phyloP scores from a whole-genome alignment of 2,888 invertebrate genomes.

The Orchestes rusci region DNA sequence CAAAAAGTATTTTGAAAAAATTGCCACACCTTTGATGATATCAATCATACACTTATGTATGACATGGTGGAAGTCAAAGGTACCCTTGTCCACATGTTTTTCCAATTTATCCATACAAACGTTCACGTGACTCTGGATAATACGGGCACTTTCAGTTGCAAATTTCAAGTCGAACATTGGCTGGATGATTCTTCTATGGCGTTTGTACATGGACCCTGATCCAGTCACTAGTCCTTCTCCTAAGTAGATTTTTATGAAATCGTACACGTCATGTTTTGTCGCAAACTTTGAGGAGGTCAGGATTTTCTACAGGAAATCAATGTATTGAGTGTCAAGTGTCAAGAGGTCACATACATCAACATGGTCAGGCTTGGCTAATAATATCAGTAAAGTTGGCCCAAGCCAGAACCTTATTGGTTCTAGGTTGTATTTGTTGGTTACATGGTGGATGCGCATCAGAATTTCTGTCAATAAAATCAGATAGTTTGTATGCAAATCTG shows the following conservation, averaged over 20 bases:
- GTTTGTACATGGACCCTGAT: conserved; percentile 24
- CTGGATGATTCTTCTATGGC: conserved; percentile 29
- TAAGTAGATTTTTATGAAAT: conserved; percentile 27
- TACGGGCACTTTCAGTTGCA: conserved; percentile 14
- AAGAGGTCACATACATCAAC: conserved; percentile 26
- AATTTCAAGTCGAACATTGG: conserved; percentile 30
- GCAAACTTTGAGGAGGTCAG: conserved; percentile 28
- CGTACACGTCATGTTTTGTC: conserved; percentile 29
- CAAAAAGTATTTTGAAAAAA: background rate
- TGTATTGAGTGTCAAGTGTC: background rate
- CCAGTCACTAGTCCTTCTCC: conserved; percentile 30
- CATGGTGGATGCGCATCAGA: conserved; percentile 20
- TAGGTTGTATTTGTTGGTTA: conserved; percentile 18
- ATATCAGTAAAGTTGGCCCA: conserved; percentile 28
- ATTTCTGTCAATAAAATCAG: conserved; percentile 23
- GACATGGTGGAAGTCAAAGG: conserved; percentile 25
- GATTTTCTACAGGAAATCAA: conserved; percentile 27
- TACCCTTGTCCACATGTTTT: conserved; percentile 18
- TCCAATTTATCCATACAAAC: conserved; percentile 28
- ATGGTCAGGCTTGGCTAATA: conserved; percentile 27
- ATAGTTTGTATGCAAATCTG: background rate
- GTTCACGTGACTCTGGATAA: conserved; percentile 23
- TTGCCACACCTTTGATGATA: conserved; percentile 27
- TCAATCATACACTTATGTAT: conserved; percentile 28
- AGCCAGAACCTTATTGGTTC: conserved; percentile 30